phyloP scores from a whole-genome alignment of 2,888 invertebrate species.

The Lymantria dispar region DNA sequence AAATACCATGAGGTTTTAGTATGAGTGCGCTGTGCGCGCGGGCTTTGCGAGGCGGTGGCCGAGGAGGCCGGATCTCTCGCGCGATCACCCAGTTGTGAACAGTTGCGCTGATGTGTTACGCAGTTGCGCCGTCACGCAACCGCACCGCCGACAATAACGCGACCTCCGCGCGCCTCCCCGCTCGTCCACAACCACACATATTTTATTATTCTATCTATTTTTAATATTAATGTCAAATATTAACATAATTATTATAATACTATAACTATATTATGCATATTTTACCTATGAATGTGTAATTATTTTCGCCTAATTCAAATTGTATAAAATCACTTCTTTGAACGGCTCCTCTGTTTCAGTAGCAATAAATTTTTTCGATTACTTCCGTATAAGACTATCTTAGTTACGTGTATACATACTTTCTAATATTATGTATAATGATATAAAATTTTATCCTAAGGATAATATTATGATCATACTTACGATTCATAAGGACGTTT shows the following conservation, averaged over 20 bases:
- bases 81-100: conserved; percentile 48
- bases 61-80: conserved; percentile 5
- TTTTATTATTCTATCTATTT: conserved; percentile 82
- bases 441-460: conserved; percentile 81
- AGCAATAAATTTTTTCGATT: conserved; percentile 75
- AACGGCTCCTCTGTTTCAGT: conserved; percentile 75
- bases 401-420: conserved; percentile 80
- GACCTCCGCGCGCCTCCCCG: conserved; percentile 66
- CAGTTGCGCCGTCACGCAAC: conserved; percentile 18
- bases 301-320: conserved; percentile 81
- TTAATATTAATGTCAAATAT: conserved; percentile 82
- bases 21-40: conserved; percentile 2
- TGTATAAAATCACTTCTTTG: conserved; percentile 80
- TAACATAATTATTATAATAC: conserved; percentile 80
- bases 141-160: conserved; percentile 59
- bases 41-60: conserved; percentile 16
- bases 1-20: not conserved
- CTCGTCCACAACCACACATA: conserved; percentile 77
- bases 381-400: conserved; percentile 80
- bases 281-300: conserved; percentile 81
- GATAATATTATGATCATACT: conserved; percentile 75
- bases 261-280: conserved; percentile 74
- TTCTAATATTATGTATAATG: conserved; percentile 80
- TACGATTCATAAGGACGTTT: conserved; percentile 75
- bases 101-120: conserved; percentile 40